phyloP scores from a whole-genome alignment of 1,140 invertebrate species.

The Bombus impatiens region DNA sequence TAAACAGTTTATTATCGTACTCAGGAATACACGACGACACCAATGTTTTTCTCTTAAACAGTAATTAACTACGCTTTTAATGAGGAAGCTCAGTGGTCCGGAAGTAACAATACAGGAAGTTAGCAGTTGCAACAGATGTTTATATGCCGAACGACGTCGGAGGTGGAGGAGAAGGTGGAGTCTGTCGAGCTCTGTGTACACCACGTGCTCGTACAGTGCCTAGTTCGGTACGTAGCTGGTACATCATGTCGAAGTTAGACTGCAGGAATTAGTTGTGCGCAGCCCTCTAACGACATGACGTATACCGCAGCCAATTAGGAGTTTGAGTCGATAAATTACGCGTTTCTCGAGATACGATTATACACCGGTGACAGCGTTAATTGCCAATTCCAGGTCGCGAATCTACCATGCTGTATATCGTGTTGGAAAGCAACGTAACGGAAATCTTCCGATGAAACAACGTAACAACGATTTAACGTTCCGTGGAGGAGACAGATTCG shows the following conservation, averaged over 20 bases:
- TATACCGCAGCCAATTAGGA: constrained; percentile 75
- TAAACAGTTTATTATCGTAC: background rate
- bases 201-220: constrained; percentile 54
- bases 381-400: constrained; percentile 75
- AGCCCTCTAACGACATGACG: constrained; percentile 70
- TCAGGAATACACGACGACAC: constrained; percentile 34
- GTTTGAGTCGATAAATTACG: constrained; percentile 75
- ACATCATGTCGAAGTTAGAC: constrained; percentile 70
- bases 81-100: constrained; percentile 58
- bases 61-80: constrained; percentile 65
- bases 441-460: constrained; percentile 64
- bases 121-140: constrained; percentile 63
- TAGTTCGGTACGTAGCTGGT: constrained; percentile 65
- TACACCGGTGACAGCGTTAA: constrained; percentile 73
- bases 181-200: constrained; percentile 40
- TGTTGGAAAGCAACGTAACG: constrained; percentile 59
- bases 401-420: constrained; percentile 62
- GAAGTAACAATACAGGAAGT: constrained; percentile 65
- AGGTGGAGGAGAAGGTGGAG: constrained; percentile 25
- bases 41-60: constrained; percentile 56
- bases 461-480: constrained; percentile 45
- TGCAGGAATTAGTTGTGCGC: constrained; percentile 70
- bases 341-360: constrained; percentile 75
- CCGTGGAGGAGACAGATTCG: constrained; percentile 6
- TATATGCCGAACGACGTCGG: constrained; percentile 52